These are phyloP conservation scores for Rhagologus leucostigma DNA, from an alignment of 2,113 vertebrate species.

Conservation along the genomic window DNA sequence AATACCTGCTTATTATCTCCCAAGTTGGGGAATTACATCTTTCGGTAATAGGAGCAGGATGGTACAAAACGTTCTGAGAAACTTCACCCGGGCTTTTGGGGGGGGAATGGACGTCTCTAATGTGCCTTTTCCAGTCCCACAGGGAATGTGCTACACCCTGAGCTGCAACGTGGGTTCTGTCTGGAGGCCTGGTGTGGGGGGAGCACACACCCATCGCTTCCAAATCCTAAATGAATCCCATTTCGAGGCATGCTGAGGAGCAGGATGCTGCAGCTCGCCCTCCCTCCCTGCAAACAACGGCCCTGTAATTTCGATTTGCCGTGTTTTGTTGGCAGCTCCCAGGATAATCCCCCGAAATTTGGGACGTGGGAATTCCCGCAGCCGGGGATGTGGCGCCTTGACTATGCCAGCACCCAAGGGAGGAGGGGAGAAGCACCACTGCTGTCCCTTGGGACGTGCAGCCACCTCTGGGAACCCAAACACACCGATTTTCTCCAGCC, in stretches of 20 bases:
- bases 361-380: not conserved
- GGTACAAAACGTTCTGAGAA: slow-evolving; percentile 41
- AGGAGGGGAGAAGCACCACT: not conserved
- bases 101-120: not conserved
- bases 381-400: accelerated
- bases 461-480: not conserved
- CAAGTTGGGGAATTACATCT: slow-evolving; percentile 70
- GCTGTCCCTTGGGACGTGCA: accelerated
- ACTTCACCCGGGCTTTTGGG: not conserved
- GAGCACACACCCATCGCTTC: accelerated
- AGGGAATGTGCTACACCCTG: not conserved
- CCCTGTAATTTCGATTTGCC: not conserved
- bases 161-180: not conserved
- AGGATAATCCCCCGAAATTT: not conserved
- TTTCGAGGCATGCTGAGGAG: not conserved
- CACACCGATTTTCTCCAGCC: accelerated
- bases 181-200: accelerated
- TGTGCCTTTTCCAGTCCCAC: not conserved
- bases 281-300: not conserved
- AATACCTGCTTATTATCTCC: slow-evolving; percentile 78
- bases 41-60: slow-evolving; percentile 47
- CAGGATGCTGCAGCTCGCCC: not conserved
- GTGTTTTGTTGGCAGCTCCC: not conserved
- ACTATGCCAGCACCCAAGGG: not conserved
- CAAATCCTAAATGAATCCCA: not conserved